Percentiles rank a stretch among this genome's conserved stretches.
Conservation (phyloP, 2,888 invertebrate species). For the Belgica antarctica region DNA sequence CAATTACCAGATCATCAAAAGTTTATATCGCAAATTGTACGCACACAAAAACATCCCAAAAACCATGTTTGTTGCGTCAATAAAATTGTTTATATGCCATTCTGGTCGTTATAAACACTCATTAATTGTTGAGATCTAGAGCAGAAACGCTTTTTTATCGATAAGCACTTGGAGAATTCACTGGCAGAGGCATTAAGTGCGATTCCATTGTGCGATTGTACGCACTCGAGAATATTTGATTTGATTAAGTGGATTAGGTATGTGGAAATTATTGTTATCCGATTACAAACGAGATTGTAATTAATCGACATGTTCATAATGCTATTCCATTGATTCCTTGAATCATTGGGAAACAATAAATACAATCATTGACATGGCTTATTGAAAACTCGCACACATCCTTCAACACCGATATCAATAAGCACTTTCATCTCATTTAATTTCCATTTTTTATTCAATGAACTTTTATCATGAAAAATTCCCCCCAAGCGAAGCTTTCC, state of each 20-base stretch:
- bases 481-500: no score
- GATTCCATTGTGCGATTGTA: slow-evolving; percentile 5
- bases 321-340: no score
- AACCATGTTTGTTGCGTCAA: background rate
- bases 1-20: no score
- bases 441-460: no score
- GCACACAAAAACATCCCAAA: background rate
- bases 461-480: no score
- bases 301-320: background rate
- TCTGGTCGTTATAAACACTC: slow-evolving; percentile 30
- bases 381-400: no score
- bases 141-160: slow-evolving; percentile 27
- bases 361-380: no score
- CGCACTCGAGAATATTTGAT: background rate
- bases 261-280: background rate
- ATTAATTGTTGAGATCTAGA: background rate
- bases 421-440: no score
- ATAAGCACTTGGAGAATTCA: background rate
- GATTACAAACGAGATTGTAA: background rate
- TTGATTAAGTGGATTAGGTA: background rate
- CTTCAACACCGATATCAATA: no score
- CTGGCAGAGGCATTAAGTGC: slow-evolving; percentile 37
- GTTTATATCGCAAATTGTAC: no score
- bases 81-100: background rate
- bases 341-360: no score